Percentiles rank a stretch among this genome's conserved stretches.
These are phyloP conservation scores for Erythrocercus mccallii DNA, from an alignment of 2,113 vertebrate genomes.

Conservation along the genomic window DNA sequence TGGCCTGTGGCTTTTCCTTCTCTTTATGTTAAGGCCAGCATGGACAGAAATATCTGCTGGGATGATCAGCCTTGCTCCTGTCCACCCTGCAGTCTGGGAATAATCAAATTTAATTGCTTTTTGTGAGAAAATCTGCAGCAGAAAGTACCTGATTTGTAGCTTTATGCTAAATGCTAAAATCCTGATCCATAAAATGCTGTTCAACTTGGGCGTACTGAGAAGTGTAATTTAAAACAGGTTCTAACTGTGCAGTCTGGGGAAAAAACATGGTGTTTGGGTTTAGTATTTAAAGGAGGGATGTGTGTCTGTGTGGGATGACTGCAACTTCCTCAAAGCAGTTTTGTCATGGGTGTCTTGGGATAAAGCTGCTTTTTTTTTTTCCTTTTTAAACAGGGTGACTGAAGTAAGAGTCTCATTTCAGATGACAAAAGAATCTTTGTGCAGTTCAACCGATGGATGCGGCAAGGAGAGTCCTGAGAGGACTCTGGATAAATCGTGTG, in stretches of 20 bases:
- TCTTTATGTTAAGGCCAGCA: background rate
- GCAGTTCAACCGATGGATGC: rapidly evolving
- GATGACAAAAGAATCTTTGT: background rate
- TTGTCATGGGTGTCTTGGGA: background rate
- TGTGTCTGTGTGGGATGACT: background rate
- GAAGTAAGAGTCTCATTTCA: background rate
- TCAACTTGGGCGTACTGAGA: background rate
- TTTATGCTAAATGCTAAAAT: background rate
- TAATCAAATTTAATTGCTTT: background rate
- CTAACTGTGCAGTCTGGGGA: background rate
- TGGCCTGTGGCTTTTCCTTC: background rate
- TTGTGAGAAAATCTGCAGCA: background rate
- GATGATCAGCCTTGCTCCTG: background rate
- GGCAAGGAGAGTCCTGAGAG: background rate
- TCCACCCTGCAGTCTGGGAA: background rate
- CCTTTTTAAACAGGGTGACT: background rate
- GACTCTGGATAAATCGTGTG: rapidly evolving
- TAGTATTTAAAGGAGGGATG: background rate
- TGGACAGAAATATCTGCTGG: background rate
- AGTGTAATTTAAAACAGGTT: background rate
- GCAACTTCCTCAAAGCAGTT: background rate
- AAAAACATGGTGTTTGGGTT: background rate
- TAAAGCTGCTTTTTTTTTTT: background rate
- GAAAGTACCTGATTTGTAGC: background rate
- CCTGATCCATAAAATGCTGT: background rate